These are phyloP conservation scores for Formica exsecta DNA, from an alignment of 1,140 invertebrate species.

Conservation along the genomic window DNA sequence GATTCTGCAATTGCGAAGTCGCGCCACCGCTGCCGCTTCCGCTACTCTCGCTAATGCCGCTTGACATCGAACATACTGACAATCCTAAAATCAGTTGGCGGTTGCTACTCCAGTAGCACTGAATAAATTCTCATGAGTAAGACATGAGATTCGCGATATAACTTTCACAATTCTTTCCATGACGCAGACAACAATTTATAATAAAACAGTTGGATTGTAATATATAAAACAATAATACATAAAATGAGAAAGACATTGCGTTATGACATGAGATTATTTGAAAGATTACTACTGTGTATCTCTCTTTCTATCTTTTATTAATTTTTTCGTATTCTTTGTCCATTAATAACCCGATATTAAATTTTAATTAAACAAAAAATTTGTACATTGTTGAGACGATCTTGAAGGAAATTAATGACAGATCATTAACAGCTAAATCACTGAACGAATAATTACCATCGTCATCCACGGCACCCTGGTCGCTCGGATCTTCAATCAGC, in stretches of 20 bases:
- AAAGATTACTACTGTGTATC: background rate
- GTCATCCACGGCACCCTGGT: slow-evolving; percentile 88
- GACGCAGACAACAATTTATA: background rate
- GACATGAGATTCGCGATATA: background rate
- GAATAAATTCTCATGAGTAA: slow-evolving; percentile 21
- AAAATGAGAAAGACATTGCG: background rate
- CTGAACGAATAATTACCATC: slow-evolving; percentile 86
- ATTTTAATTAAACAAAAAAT: background rate
- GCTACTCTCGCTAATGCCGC: slow-evolving; percentile 87
- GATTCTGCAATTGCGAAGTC: slow-evolving; percentile 89
- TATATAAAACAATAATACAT: background rate
- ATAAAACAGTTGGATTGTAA: background rate
- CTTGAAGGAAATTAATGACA: background rate
- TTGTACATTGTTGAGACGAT: background rate
- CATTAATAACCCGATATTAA: background rate
- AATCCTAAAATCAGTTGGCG: slow-evolving; percentile 84
- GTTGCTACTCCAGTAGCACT: slow-evolving; percentile 47
- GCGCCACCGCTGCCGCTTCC: slow-evolving; percentile 81
- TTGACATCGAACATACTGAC: slow-evolving; percentile 89
- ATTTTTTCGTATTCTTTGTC: background rate
- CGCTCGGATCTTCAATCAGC: slow-evolving; percentile 93
- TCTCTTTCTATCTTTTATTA: background rate
- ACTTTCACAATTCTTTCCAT: background rate
- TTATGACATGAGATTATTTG: background rate
- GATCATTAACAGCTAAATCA: background rate